Conservation (phyloP, 2,888 invertebrate genomes). For the Tridacna gigas region DNA sequence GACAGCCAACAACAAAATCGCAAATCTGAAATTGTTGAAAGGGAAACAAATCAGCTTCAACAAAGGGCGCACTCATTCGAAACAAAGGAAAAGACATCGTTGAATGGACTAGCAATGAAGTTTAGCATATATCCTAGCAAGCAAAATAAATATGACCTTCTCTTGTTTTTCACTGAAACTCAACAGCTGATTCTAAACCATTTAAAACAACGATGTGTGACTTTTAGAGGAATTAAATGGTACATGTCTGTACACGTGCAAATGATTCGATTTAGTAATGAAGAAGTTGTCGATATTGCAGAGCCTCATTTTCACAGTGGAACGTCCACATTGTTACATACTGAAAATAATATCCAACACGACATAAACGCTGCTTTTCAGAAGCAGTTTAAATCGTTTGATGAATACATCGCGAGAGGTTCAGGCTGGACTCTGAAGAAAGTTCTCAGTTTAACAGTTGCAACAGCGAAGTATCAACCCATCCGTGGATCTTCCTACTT, state of each 20-base stretch:
- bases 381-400: slow-evolving; percentile 13
- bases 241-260: slow-evolving; percentile 3
- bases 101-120: not conserved
- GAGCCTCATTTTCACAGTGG: slow-evolving; percentile 1
- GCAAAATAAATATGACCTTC: slow-evolving; percentile 4
- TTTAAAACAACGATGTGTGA: not conserved
- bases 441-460: slow-evolving; percentile 17
- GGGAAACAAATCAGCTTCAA: not conserved
- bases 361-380: slow-evolving; percentile 22
- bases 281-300: not conserved
- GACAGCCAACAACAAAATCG: not conserved
- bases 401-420: slow-evolving; percentile 18
- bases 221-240: slow-evolving; percentile 3
- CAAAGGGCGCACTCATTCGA: not conserved
- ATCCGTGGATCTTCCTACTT: slow-evolving; percentile 53
- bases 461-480: slow-evolving; percentile 44
- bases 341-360: slow-evolving; percentile 1
- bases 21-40: not conserved
- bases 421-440: slow-evolving; percentile 38
- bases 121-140: not conserved
- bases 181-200: not conserved
- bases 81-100: not conserved
- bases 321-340: not conserved
- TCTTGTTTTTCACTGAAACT: not conserved
- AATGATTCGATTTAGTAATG: slow-evolving; percentile 11